A percentile compares a stretch with the other conserved stretches of the same genome.
Conservation (phyloP, 2,888 invertebrate genomes). For the Amblyjoppa proteus region DNA sequence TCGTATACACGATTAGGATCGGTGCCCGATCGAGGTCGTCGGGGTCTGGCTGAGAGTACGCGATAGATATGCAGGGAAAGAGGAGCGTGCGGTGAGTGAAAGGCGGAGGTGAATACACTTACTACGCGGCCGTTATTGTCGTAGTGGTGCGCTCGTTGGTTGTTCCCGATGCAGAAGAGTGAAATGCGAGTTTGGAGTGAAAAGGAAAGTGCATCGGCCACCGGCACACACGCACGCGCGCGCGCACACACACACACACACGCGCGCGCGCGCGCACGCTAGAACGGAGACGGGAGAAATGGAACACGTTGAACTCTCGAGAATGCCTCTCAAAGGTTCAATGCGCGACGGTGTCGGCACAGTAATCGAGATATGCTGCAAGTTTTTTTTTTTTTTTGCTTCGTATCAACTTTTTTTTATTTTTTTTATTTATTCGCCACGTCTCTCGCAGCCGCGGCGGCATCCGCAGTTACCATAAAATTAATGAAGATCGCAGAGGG, state of each 20-base stretch:
- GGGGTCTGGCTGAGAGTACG: constrained; percentile 19
- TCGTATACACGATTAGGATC: constrained; percentile 27
- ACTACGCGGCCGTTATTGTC: constrained; percentile 24
- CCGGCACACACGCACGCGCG: background rate
- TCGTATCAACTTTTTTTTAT: background rate
- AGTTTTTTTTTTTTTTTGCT: background rate
- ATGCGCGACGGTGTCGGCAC: constrained; percentile 32
- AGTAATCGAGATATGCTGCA: constrained; percentile 34
- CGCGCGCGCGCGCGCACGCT: background rate
- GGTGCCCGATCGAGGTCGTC: constrained; percentile 39
- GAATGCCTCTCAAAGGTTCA: constrained; percentile 61
- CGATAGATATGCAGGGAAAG: constrained; percentile 29
- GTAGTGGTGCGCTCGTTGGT: constrained; percentile 20
- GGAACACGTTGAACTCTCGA: constrained; percentile 61
- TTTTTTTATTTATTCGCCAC: background rate
- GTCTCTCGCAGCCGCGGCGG: background rate
- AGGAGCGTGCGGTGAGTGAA: constrained; percentile 62
- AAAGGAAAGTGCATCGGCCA: constrained; percentile 61
- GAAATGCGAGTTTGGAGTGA: constrained; percentile 61
- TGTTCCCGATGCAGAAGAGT: constrained; percentile 57
- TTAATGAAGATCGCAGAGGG: no score
- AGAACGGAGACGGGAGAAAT: constrained; percentile 39
- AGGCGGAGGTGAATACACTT: constrained; percentile 64
- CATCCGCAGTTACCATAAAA: background rate
- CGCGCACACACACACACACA: no score